phyloP scores from a whole-genome alignment of 2,888 invertebrate species.

The Agrochola macilenta region DNA sequence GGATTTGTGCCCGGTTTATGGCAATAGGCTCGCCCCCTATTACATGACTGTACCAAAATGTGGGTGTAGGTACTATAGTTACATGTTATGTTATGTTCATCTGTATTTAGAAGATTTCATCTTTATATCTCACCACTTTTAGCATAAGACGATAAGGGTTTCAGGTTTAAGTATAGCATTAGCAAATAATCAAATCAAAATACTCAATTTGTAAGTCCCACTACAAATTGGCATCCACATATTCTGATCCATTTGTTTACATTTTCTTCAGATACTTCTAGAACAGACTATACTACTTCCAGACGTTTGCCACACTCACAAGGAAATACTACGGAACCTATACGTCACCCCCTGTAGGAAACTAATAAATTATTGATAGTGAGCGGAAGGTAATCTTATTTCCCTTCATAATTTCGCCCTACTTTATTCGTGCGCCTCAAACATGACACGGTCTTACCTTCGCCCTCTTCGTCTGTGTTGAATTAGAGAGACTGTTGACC shows the following conservation, averaged over 20 bases:
- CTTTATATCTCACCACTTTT: neutral
- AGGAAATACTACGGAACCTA: slow-evolving; percentile 7
- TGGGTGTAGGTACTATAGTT: too few species aligned
- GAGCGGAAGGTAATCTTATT: slow-evolving; percentile 54
- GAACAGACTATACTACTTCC: neutral
- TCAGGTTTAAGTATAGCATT: neutral
- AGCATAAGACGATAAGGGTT: too few species aligned
- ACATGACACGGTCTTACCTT: neutral
- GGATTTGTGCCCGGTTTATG: too few species aligned
- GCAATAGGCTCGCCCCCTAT: too few species aligned
- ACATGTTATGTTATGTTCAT: neutral
- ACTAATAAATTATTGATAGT: slow-evolving; percentile 53
- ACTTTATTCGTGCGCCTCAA: slow-evolving; percentile 25
- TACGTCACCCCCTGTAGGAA: slow-evolving; percentile 16
- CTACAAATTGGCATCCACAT: neutral
- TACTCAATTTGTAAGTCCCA: neutral
- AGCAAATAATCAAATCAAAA: neutral
- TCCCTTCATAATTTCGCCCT: slow-evolving; percentile 40
- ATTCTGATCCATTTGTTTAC: neutral
- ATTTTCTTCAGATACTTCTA: neutral
- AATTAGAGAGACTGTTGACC: neutral
- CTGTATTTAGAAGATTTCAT: neutral
- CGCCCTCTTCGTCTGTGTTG: neutral
- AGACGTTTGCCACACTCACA: neutral
- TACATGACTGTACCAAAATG: too few species aligned